phyloP scores from a whole-genome alignment of 2,113 vertebrate species.

The Nycticebus coucang region DNA sequence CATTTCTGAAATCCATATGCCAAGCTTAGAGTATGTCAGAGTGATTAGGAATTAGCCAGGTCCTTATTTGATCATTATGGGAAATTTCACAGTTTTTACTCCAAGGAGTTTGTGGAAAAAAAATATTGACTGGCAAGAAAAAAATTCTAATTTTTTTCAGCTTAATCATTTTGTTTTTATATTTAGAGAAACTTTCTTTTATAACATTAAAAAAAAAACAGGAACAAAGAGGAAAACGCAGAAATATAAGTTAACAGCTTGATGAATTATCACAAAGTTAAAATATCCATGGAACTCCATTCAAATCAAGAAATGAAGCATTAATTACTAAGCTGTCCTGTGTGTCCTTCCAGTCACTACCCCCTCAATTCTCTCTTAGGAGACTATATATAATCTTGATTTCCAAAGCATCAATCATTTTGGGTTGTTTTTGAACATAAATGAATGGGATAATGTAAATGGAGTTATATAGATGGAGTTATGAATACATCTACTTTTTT shows the following conservation, averaged over 20 bases:
- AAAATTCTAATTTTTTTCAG: conserved; percentile 29
- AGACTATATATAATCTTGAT: conserved; percentile 41
- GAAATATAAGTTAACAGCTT: conserved; percentile 42
- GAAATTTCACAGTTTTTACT: not conserved
- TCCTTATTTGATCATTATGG: conserved; percentile 46
- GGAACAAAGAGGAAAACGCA: conserved; percentile 20
- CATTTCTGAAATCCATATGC: conserved; percentile 46
- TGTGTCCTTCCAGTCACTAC: not conserved
- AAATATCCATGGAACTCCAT: not conserved
- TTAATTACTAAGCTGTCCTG: not conserved
- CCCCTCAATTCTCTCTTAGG: not conserved
- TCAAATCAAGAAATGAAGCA: conserved; percentile 5
- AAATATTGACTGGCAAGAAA: conserved; percentile 38
- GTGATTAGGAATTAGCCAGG: conserved; percentile 60
- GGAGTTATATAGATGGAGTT: not conserved
- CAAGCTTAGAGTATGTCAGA: conserved; percentile 54
- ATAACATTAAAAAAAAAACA: not conserved
- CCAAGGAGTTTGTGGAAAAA: conserved; percentile 26
- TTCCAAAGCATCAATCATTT: conserved; percentile 28
- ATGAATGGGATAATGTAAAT: conserved; percentile 1
- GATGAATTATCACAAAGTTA: conserved; percentile 45
- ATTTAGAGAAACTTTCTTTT: conserved; percentile 31
- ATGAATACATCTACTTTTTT: conserved; percentile 20
- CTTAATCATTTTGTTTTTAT: conserved; percentile 52
- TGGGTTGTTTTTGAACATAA: not conserved